A percentile compares a stretch with the other conserved stretches of the same genome.
These are phyloP conservation scores for Pantherophis vulpinus DNA, from an alignment of 2,797 vertebrate genomes.

Conservation along the genomic window DNA sequence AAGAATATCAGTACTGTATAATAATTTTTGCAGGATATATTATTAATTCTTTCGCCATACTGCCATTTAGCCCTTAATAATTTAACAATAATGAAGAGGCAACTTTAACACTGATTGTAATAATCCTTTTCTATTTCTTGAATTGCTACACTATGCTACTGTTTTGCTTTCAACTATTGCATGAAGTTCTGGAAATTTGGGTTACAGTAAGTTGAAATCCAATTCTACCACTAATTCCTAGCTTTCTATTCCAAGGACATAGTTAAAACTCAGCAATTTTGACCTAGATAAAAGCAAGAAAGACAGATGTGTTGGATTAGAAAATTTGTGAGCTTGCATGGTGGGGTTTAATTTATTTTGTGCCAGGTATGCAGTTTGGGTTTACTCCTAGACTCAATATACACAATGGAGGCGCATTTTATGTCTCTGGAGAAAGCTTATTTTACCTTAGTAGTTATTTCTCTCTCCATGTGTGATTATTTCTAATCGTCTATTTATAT, in stretches of 20 bases:
- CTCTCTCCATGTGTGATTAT: background rate
- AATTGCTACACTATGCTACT: background rate
- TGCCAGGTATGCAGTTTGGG: background rate
- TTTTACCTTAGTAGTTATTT: background rate
- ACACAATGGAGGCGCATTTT: background rate
- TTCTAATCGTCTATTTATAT: background rate
- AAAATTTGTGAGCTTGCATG: background rate
- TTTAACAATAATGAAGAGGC: conserved; percentile 6
- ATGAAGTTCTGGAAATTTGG: background rate
- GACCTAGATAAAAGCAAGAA: background rate
- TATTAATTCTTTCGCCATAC: background rate
- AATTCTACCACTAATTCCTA: background rate
- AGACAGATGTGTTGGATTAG: background rate
- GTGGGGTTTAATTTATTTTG: background rate
- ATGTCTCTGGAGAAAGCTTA: background rate
- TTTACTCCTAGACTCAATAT: background rate
- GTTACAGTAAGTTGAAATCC: background rate
- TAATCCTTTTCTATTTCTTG: background rate
- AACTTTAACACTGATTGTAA: conserved; percentile 6
- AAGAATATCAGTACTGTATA: conserved; percentile 16
- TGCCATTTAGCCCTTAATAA: background rate
- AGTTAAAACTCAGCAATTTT: background rate
- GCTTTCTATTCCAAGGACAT: background rate
- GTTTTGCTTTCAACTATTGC: background rate
- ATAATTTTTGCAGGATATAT: conserved; percentile 13